A percentile compares a stretch with the other conserved stretches of the same genome.
These are phyloP conservation scores for Mallotus villosus DNA, from an alignment of 2,797 vertebrate genomes.

Conservation along the genomic window DNA sequence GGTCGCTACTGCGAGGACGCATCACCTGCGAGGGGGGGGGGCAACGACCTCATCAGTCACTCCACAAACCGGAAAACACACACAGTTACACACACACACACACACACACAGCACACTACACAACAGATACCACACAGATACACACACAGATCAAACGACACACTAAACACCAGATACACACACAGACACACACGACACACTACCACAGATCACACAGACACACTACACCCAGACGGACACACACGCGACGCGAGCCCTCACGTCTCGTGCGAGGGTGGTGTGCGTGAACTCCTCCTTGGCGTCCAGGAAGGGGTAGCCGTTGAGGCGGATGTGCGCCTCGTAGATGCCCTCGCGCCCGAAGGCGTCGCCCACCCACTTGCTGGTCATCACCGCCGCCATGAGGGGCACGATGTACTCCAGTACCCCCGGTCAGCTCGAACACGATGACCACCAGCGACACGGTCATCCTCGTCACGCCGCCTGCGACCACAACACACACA, in stretches of 20 bases:
- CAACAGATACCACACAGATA: neutral
- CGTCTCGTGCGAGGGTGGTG: conserved; percentile 92
- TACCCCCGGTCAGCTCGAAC: conserved; percentile 95
- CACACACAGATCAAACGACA: neutral
- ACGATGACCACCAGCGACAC: conserved; percentile 97
- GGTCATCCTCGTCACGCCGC: conserved; percentile 96
- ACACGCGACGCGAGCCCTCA: conserved; percentile 54
- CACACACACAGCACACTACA: neutral
- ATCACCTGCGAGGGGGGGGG: conserved; percentile 58
- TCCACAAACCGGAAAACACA: no score
- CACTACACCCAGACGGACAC: no score
- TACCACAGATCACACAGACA: neutral
- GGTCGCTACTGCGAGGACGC: conserved; percentile 84
- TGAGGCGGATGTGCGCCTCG: conserved; percentile 94
- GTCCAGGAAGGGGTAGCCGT: conserved; percentile 96
- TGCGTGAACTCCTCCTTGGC: conserved; percentile 95
- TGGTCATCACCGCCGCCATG: conserved; percentile 98
- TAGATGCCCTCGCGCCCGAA: conserved; percentile 93
- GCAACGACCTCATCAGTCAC: neutral
- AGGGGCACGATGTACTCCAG: conserved; percentile 97
- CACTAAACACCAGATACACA: no score
- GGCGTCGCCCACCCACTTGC: conserved; percentile 97
- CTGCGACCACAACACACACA: conserved; percentile 54
- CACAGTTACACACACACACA: no score
- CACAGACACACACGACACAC: neutral